Evolutionary conservation across 2,113 vertebrate species (phyloP).

Genomic region (Gasterosteus aculeatus): DNA sequence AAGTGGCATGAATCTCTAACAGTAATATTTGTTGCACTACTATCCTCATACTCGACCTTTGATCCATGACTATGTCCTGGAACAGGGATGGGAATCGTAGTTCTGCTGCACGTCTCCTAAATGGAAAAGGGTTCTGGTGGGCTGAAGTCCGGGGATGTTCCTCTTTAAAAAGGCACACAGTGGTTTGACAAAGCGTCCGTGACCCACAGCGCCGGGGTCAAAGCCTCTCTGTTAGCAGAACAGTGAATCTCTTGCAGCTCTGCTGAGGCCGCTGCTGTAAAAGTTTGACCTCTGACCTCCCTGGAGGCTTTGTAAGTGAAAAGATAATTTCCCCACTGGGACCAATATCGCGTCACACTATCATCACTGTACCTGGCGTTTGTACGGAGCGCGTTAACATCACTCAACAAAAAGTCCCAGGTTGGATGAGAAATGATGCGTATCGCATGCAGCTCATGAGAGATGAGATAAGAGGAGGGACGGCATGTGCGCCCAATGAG

Average conservation of each 20-base stretch:
- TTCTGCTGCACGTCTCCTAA: background rate
- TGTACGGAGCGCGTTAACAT: slow-evolving; percentile 21
- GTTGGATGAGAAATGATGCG: background rate
- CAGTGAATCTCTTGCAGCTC: slow-evolving; percentile 24
- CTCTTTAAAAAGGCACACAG: slow-evolving; percentile 3
- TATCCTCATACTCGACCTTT: background rate
- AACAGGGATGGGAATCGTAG: background rate
- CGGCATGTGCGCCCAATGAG: background rate
- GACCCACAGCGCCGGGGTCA: background rate
- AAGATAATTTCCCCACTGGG: slow-evolving; percentile 69
- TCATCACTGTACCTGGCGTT: slow-evolving; percentile 51
- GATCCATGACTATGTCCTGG: background rate
- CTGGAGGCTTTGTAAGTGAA: slow-evolving; percentile 65
- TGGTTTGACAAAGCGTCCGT: background rate
- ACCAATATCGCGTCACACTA: slow-evolving; percentile 67
- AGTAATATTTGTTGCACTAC: background rate
- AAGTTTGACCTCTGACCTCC: slow-evolving; percentile 74
- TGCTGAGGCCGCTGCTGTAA: slow-evolving; percentile 53
- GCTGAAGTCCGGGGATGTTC: background rate
- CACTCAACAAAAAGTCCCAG: background rate
- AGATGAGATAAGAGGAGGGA: background rate
- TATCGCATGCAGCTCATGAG: too few species aligned
- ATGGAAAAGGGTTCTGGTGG: background rate
- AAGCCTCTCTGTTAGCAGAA: slow-evolving; percentile 22
- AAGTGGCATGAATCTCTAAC: background rate